phyloP scores from a whole-genome alignment of 1,140 invertebrate species.

The Ylistrum balloti region DNA sequence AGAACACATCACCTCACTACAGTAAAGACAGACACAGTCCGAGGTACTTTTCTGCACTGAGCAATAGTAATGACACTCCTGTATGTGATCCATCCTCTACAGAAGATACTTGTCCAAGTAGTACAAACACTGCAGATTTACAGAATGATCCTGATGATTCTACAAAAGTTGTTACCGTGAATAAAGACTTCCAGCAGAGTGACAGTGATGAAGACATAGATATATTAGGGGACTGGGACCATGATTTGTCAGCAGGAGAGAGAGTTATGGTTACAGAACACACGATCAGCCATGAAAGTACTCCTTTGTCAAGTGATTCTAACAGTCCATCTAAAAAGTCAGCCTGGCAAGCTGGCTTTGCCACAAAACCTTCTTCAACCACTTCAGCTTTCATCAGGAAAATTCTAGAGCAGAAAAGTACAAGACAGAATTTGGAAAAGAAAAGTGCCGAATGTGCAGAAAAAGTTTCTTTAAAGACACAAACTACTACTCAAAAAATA shows the following conservation, averaged over 20 bases:
- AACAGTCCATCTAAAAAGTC: neutral
- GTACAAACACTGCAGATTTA: neutral
- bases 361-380: constrained; percentile 12
- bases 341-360: constrained; percentile 22
- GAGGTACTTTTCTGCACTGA: neutral
- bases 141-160: neutral
- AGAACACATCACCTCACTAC: neutral
- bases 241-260: constrained; percentile 6
- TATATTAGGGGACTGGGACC: neutral
- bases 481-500: neutral
- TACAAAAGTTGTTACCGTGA: neutral
- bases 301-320: neutral
- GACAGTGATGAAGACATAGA: neutral
- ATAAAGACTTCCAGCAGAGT: neutral
- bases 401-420: constrained; percentile 13
- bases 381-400: constrained; percentile 13
- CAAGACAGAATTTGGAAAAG: constrained; percentile 13
- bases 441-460: neutral
- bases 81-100: neutral
- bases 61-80: neutral
- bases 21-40: neutral
- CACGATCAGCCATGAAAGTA: neutral
- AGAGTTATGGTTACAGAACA: neutral
- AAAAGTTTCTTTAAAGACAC: constrained; percentile 5
- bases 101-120: neutral